Conservation (phyloP, 2,888 invertebrate genomes). For the Oscheius sp. region DNA sequence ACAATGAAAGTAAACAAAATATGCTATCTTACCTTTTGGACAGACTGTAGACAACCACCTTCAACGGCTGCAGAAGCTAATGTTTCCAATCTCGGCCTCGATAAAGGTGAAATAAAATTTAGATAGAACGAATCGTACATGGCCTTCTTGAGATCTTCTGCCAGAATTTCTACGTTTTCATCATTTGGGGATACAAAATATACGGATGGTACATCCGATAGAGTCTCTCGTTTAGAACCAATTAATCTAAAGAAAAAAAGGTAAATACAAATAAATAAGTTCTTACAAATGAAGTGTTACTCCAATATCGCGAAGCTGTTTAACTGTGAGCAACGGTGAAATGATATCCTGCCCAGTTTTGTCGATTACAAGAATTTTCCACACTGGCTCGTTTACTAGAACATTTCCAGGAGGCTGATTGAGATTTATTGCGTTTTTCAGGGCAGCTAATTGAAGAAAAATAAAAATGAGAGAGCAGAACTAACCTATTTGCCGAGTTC, state of each 20-base stretch:
- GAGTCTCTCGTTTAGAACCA: constrained; percentile 75
- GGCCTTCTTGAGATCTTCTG: constrained; percentile 76
- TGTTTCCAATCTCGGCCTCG: constrained; percentile 86
- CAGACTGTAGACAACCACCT: constrained; percentile 82
- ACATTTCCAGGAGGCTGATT: constrained; percentile 63
- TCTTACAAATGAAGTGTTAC: constrained; percentile 93
- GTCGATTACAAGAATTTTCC: constrained; percentile 86
- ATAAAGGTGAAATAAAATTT: constrained; percentile 88
- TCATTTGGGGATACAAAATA: constrained; percentile 96
- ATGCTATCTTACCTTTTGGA: constrained; percentile 78
- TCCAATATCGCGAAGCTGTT: constrained; percentile 91
- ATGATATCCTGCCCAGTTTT: constrained; percentile 96
- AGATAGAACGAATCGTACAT: constrained; percentile 94
- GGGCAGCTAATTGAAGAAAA: constrained; percentile 51
- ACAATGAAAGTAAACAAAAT: neutral
- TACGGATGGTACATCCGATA: constrained; percentile 97
- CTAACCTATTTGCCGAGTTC: constrained; percentile 55
- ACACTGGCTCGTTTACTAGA: constrained; percentile 64
- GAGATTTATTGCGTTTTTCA: constrained; percentile 68
- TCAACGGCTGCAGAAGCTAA: constrained; percentile 90
- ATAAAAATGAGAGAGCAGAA: neutral
- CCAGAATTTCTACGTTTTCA: constrained; percentile 92
- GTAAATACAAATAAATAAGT: neutral
- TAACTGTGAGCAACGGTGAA: constrained; percentile 92
- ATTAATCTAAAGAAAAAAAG: neutral